Evolutionary conservation across 2,888 invertebrate species (phyloP), one percentile per base, ranked within the genome.

Genomic region (Nymphalis polychloros): DNA sequence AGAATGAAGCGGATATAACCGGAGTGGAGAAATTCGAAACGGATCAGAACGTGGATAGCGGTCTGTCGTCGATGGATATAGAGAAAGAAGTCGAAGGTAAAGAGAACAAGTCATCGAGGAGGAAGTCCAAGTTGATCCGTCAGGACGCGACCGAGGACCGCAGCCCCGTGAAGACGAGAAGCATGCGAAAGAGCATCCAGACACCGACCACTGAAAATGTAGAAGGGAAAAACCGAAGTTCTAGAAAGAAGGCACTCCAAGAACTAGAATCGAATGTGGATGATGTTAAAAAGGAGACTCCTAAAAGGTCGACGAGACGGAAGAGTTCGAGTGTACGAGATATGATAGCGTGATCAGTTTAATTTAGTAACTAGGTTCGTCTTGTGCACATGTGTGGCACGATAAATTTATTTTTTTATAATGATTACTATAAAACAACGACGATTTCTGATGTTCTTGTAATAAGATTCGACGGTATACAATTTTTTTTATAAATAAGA

Each of bases 161-260:
- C 10, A 81, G 81, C 50, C 83, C 85, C 0, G 77, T 84, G 0
- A 73, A 81, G 73, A 89, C 89, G 0, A 77, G 89, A 35, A 85
- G 84, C 49, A 79, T 82, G 2, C 78, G 88, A 4, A 85, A 84
- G 76, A 86, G 82, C 64, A 53, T 78, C 19, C 75, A 78, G 10
- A 79, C 77, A 5, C 77, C 81, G 3, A 55, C 17, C n/a, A 27
- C 27, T 17, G 53, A 55, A 13, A 63, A 63, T 3, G 69, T 66
- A 0, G 75, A 78, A 6, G 46, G 48, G 5, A 63, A 63, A 3
- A 63, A 63, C 10, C 52, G 46, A 20, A 59, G 27, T 27, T 27
- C 66, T 7, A 83, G 81, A 69, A 83, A 79, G 68, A 77, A 77
- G 53, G 31, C 53, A 3, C 64, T 82, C 23, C 78, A 79, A 52